Percentiles rank a stretch among this genome's conserved stretches.
Evolutionary conservation across 2,888 invertebrate genomes (phyloP).

Genomic region (Perizoma flavofasciatum): DNA sequence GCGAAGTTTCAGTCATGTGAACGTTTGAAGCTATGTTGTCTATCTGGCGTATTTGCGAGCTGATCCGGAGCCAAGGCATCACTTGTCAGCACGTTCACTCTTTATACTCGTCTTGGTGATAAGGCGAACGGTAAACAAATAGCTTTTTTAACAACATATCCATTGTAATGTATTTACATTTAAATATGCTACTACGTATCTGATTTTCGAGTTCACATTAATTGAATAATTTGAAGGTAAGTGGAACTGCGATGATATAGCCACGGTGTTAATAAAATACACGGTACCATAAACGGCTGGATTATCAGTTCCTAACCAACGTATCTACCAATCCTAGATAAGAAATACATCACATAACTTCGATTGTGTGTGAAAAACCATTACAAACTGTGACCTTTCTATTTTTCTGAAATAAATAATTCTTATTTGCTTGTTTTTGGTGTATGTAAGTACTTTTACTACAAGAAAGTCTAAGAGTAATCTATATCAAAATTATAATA

Average conservation of each 20-base stretch:
- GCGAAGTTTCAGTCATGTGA: constrained; percentile 74
- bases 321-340: no score
- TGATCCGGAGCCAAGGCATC: constrained; percentile 73
- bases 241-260: constrained; percentile 24
- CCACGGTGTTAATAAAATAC: constrained; percentile 51
- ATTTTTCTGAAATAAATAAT: no score
- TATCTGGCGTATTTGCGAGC: constrained; percentile 57
- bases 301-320: constrained; percentile 5
- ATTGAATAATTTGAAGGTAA: constrained; percentile 33
- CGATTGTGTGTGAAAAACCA: no score
- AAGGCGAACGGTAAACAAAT: constrained; percentile 69
- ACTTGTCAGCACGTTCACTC: constrained; percentile 62
- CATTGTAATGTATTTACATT: constrained; percentile 46
- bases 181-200: constrained; percentile 48
- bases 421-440: no score
- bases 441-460: no score
- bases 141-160: constrained; percentile 52
- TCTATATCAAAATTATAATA: no score
- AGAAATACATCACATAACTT: no score
- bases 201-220: constrained; percentile 42
- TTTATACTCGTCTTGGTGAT: constrained; percentile 59
- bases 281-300: constrained; percentile 51
- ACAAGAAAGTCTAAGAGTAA: no score
- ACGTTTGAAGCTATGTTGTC: constrained; percentile 49
- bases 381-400: no score